These are phyloP conservation scores for Heliconius charithonia DNA, from an alignment of 2,888 invertebrate species.

Conservation along the genomic window DNA sequence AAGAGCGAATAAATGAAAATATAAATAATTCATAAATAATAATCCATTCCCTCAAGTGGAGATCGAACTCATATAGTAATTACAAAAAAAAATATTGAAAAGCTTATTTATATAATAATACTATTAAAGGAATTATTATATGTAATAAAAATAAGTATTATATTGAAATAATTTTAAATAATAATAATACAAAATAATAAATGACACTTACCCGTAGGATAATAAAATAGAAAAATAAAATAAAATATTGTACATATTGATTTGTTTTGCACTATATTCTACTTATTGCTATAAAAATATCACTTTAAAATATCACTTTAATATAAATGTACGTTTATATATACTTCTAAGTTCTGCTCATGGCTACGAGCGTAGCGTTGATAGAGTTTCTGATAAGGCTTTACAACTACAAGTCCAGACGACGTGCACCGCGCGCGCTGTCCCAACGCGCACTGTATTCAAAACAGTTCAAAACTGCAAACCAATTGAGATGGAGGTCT, in stretches of 20 bases:
- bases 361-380: conserved; percentile 51
- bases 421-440: conserved; percentile 58
- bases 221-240: conserved; percentile 53
- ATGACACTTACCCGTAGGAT: conserved; percentile 57
- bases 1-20: no score
- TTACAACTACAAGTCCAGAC: conserved; percentile 26
- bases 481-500: conserved; percentile 18
- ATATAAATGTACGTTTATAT: conserved; percentile 49
- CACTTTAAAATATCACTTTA: conserved; percentile 55
- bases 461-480: background rate
- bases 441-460: conserved; percentile 56
- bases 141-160: no score
- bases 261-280: conserved; percentile 46
- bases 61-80: no score
- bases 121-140: no score
- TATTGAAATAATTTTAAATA: no score
- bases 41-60: no score
- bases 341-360: conserved; percentile 53
- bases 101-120: no score
- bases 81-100: no score
- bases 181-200: conserved; percentile 11
- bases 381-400: conserved; percentile 52
- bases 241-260: conserved; percentile 51
- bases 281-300: conserved; percentile 49
- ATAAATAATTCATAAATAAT: no score